A percentile compares a stretch with the other conserved stretches of the same genome.
These are phyloP conservation scores for Gymnosoma rotundatum DNA, from an alignment of 2,888 invertebrate genomes.

Conservation along the genomic window DNA sequence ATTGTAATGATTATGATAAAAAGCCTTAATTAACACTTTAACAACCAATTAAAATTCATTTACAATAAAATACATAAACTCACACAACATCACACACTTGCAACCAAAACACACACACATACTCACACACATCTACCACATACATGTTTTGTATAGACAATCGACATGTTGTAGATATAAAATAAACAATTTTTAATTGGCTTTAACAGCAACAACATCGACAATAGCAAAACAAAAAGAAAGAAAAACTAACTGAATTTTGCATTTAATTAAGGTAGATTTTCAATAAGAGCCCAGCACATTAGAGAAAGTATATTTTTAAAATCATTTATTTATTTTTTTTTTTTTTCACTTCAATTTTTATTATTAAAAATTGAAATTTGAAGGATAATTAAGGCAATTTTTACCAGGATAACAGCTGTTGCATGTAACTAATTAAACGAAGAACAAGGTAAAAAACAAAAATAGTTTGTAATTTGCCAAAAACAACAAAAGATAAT, in stretches of 20 bases:
- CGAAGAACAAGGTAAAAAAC: conserved; percentile 12
- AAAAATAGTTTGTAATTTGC: conserved; percentile 30
- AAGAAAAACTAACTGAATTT: conserved; percentile 49
- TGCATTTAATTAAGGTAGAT: conserved; percentile 71
- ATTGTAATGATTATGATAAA: conserved; percentile 65
- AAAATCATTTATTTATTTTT: conserved; percentile 20
- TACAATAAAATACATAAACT: conserved; percentile 56
- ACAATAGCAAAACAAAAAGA: not conserved
- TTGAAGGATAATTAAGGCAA: conserved; percentile 61
- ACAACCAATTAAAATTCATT: conserved; percentile 70
- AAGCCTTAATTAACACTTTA: conserved; percentile 71
- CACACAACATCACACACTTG: conserved; percentile 8
- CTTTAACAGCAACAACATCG: conserved; percentile 52
- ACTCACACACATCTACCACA: conserved; percentile 1
- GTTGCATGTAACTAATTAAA: conserved; percentile 11
- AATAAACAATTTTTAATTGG: conserved; percentile 70
- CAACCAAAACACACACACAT: not conserved
- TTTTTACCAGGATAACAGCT: conserved; percentile 64
- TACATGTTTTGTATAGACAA: conserved; percentile 30
- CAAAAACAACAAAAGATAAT: conserved; percentile 24
- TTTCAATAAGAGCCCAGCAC: conserved; percentile 67
- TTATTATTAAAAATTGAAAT: conserved; percentile 40
- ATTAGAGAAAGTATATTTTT: conserved; percentile 56
- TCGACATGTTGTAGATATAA: conserved; percentile 65
- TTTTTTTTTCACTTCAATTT: conserved; percentile 28